Evolutionary conservation across 1,140 invertebrate species (phyloP).

Genomic region (Heliothis subflexa): DNA sequence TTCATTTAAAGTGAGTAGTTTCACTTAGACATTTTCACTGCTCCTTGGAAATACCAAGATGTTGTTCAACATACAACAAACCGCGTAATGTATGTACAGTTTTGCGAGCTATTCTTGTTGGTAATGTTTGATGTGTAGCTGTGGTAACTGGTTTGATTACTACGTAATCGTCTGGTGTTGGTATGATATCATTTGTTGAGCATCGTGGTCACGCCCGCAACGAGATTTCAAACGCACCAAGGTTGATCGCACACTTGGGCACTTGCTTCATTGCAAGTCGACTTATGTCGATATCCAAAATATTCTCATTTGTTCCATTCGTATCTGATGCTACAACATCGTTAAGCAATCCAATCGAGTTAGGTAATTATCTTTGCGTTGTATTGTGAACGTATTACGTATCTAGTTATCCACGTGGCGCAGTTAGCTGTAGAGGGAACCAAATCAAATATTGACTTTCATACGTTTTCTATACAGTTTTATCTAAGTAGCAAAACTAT

Average conservation of each 20-base stretch:
- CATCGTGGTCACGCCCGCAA: conserved; percentile 67
- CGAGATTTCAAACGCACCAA: conserved; percentile 65
- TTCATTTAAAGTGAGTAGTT: conserved; percentile 35
- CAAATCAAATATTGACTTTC: neutral
- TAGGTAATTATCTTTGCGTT: conserved; percentile 5
- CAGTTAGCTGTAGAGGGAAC: neutral
- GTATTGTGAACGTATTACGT: neutral
- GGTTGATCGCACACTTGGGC: conserved; percentile 59
- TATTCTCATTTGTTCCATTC: conserved; percentile 37
- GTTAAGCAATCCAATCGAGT: conserved; percentile 10
- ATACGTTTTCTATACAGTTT: neutral
- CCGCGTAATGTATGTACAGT: conserved; percentile 54
- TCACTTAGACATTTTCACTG: conserved; percentile 48
- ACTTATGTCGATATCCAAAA: conserved; percentile 41
- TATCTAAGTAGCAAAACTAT: too few relatives aligned
- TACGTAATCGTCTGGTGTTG: conserved; percentile 74
- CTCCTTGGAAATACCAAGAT: conserved; percentile 43
- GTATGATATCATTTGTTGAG: conserved; percentile 79
- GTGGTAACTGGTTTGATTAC: conserved; percentile 70
- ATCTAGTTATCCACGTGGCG: conserved; percentile 5
- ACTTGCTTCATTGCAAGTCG: conserved; percentile 41
- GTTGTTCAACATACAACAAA: conserved; percentile 14
- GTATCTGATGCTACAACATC: conserved; percentile 28
- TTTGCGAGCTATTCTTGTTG: neutral
- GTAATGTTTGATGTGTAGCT: conserved; percentile 23